Conservation (phyloP, 2,797 vertebrate species). For the Ctenochaetus hawaiiensis region DNA sequence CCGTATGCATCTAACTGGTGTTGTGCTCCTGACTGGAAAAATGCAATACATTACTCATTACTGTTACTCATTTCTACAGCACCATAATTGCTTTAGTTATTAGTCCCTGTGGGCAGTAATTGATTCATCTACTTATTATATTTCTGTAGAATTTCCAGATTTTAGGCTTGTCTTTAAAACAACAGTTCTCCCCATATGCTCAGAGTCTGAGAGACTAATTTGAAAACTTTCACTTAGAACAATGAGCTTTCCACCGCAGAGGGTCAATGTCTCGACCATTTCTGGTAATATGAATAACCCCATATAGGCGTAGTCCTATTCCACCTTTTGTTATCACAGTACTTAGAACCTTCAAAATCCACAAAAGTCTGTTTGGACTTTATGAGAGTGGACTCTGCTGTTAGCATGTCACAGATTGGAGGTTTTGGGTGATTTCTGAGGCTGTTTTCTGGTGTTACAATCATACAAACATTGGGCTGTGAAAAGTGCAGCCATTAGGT, state of each 20-base stretch:
- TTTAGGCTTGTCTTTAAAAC: slow-evolving; percentile 32
- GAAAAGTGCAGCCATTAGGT: background rate
- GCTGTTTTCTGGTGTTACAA: background rate
- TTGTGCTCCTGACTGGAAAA: slow-evolving; percentile 62
- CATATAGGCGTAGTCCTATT: background rate
- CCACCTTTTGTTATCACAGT: background rate
- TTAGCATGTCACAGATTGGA: background rate
- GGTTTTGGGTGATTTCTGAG: background rate
- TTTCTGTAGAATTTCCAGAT: slow-evolving; percentile 51
- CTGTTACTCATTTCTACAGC: slow-evolving; percentile 67
- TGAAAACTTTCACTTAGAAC: slow-evolving; percentile 8
- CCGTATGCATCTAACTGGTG: slow-evolving; percentile 55
- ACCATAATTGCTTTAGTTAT: slow-evolving; percentile 62
- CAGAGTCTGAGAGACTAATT: background rate
- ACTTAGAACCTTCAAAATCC: background rate
- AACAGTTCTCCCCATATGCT: background rate
- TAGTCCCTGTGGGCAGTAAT: slow-evolving; percentile 57
- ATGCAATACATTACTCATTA: slow-evolving; percentile 72
- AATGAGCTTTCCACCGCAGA: background rate
- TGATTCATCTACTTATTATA: slow-evolving; percentile 55
- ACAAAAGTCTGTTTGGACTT: background rate
- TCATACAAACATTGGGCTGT: too few species aligned
- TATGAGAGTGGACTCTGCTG: background rate
- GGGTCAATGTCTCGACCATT: background rate
- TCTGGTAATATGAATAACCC: background rate